Evolutionary conservation across 2,888 invertebrate species (phyloP).

Genomic region (Ennomos quercinarius): DNA sequence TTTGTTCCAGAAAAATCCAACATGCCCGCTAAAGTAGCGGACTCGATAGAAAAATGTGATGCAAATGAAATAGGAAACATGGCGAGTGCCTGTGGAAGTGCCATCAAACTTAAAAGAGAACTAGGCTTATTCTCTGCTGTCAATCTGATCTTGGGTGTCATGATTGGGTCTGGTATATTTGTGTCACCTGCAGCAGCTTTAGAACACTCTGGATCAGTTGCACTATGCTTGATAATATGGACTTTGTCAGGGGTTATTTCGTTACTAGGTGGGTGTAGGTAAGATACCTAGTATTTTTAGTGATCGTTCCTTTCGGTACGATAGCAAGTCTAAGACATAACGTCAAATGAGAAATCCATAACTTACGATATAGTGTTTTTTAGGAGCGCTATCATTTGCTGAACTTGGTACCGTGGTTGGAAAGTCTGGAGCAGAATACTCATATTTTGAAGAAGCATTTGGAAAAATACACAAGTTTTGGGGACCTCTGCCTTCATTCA

Average conservation of each 20-base stretch:
- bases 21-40: conserved; percentile 60
- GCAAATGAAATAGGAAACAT: conserved; percentile 44
- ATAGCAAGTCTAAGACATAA: too few relatives aligned
- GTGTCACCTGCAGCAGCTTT: conserved; percentile 93
- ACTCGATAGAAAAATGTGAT: conserved; percentile 49
- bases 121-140: conserved; percentile 93
- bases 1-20: conserved; percentile 51
- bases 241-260: conserved; percentile 91
- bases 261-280: conserved; percentile 88
- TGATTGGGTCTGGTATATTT: conserved; percentile 97
- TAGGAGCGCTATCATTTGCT: conserved; percentile 92
- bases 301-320: too few relatives aligned
- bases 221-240: conserved; percentile 92
- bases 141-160: conserved; percentile 93
- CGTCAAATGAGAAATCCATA: too few relatives aligned
- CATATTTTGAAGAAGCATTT: conserved; percentile 91
- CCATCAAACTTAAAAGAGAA: conserved; percentile 89
- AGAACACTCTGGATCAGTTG: conserved; percentile 91
- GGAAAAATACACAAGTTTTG: conserved; percentile 88
- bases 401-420: conserved; percentile 92
- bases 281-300: conserved; percentile 52
- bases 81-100: conserved; percentile 56
- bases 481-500: conserved; percentile 90
- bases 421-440: conserved; percentile 93
- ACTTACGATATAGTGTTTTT: conserved; percentile 44